A percentile compares a stretch with the other conserved stretches of the same genome.
These are phyloP conservation scores for Stomatorhinus ivindoensis DNA, from an alignment of 2,113 vertebrate genomes.

Conservation along the genomic window DNA sequence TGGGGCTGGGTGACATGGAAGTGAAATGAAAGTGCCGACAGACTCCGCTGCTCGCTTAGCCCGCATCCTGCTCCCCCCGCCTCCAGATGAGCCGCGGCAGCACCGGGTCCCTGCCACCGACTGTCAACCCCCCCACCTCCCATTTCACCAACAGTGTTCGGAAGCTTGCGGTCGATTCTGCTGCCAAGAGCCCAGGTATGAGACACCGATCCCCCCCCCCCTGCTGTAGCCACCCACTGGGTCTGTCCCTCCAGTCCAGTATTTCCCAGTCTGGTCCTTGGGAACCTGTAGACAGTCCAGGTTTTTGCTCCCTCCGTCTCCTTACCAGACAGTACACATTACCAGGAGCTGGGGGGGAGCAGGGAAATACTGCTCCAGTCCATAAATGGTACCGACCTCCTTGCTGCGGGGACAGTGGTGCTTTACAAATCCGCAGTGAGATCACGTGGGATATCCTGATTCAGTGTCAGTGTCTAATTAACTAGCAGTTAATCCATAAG, in stretches of 20 bases:
- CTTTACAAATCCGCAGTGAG: background rate
- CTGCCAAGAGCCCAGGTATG: constrained; percentile 57
- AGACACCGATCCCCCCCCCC: background rate
- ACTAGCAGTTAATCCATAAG: background rate
- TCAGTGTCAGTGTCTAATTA: background rate
- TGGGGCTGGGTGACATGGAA: background rate
- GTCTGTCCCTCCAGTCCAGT: background rate
- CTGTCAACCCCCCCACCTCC: constrained; percentile 49
- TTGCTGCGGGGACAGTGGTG: background rate
- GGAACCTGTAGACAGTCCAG: background rate
- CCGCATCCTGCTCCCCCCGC: background rate
- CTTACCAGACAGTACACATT: background rate
- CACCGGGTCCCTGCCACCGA: constrained; percentile 44
- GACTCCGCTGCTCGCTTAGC: background rate
- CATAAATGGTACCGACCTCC: background rate
- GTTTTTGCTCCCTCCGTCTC: background rate
- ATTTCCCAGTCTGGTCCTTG: background rate
- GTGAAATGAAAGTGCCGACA: background rate
- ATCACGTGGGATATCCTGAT: background rate
- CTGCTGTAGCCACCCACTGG: background rate
- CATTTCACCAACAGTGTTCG: constrained; percentile 58
- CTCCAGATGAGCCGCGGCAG: constrained; percentile 63
- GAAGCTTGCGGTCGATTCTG: constrained; percentile 48
- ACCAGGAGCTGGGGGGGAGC: background rate
- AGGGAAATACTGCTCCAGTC: background rate